phyloP scores from a whole-genome alignment of 1,140 invertebrate species.

The Papilio glaucus region DNA sequence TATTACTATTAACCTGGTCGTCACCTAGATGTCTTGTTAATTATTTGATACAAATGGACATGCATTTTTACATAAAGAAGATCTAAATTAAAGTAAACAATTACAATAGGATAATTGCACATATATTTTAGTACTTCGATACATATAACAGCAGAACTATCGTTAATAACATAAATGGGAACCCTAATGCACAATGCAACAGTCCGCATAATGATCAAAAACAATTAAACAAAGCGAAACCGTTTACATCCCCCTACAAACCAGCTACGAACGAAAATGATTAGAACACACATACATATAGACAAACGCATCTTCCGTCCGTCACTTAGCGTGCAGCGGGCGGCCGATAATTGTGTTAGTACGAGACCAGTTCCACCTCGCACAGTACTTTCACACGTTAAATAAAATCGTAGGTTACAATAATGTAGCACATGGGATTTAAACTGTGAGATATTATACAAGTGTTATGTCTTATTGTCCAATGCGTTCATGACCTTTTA shows the following conservation, averaged over 20 bases:
- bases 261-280: background rate
- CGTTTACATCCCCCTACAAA: conserved; percentile 14
- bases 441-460: background rate
- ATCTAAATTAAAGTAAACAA: background rate
- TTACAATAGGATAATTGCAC: background rate
- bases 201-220: conserved; percentile 18
- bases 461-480: background rate
- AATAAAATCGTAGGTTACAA: background rate
- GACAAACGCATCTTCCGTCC: conserved; percentile 31
- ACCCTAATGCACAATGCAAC: conserved; percentile 13
- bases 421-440: background rate
- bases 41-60: too few relatives aligned
- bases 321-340: conserved; percentile 50
- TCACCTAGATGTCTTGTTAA: too few relatives aligned
- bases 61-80: too few relatives aligned
- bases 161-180: background rate
- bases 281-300: conserved; percentile 10
- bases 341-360: conserved; percentile 60
- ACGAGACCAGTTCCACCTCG: conserved; percentile 46
- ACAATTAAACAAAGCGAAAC: conserved; percentile 21
- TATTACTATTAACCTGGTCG: too few relatives aligned
- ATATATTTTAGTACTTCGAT: background rate
- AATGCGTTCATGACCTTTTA: background rate
- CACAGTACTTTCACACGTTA: conserved; percentile 9
- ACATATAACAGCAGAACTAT: background rate